Base-by-base conservation (phyloP, 2,113 vertebrate species). In the Rhinogobius similis region DNA sequence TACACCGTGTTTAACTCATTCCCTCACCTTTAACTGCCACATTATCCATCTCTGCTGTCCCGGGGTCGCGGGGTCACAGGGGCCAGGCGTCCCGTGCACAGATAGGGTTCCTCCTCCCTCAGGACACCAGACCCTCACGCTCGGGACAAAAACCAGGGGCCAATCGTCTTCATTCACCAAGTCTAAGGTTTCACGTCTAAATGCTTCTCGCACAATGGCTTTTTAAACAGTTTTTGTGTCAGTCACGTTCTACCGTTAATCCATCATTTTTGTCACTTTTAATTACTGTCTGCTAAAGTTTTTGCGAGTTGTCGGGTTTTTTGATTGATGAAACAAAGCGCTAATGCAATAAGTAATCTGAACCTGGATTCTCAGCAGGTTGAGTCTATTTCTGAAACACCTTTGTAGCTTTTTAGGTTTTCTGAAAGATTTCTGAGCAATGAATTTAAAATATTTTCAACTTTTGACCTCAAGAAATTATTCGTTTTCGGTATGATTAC, bases 41-140 rank as follows among this genome's bases (percentile, higher is more conserved):
- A 38, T 77, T 68, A 83, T 75, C 76, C 73, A 81, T 83, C 71
- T 77, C 70, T 75, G 70, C 68, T 56, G 69, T 70, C 65, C 32
- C 67, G 63, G 79, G 73, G 77, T 62, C 24, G 73, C 11, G 52
- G 72, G 76, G 73, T 77, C 71, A 43, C 5, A 0, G 50, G 67
- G 63, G 66, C 58, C 67, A 72, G 73, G 67, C 70, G 76, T 41
- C 56, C 24, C 23, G 41, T 82, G 39, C 71, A 59, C 32, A 29
- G 18, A 21, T 61, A 46, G 16, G 65, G 56, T 75, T 36, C 32
- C 32, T 53, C 71, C 62, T 82, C 75, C 72, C 72, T 46, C 50
- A 50, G 76, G 76, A 70, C 1, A 13, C 14, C 2, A n/a, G n/a
- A 4, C 68, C 46, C 79, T 73, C 67, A 64, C 63, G 62, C 13